Base-by-base conservation (phyloP, 2,888 invertebrate genomes). In the Calliphora vomitoria region DNA sequence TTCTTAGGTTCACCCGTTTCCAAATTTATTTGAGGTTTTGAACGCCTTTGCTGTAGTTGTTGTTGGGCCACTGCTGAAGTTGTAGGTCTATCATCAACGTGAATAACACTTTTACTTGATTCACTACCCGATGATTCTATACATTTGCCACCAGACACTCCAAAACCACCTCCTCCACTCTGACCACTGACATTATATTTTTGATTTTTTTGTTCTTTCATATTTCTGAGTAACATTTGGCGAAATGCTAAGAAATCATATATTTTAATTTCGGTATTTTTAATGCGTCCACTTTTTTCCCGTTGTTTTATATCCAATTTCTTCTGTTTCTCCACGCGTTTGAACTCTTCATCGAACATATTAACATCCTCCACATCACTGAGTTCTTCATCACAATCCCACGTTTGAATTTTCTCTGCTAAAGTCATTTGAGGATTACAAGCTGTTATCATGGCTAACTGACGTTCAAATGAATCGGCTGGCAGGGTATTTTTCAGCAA, bases 351-450 rank as follows among this genome's bases (percentile, higher is more conserved):
- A 53, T 92, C 93, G 58, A 93, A 93, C 5, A 89, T 90, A 25
- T 91, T 90, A 3, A 93, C 92, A 87, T 93, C 93, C 47, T 93
- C 94, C 2, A 93, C 91, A 71, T 91, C 92, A 50, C 92, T 92
- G 4, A 91, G 90, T n/a, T 91, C 92, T 18, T 87, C 72, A 5
- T 90, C 89, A 81, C 90, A 91, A 8, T 91, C 88, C 93, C 93
- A 93, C 1, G 82, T 86, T 0, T 88, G 87, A 0, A 93, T 89
- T 83, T 93, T 93, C 47, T 93, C 93, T 2, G 85, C 89, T 8
- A 91, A 88, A 10, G 91, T 91, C 90, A 93, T 92, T 84, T 92
- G 91, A 0, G 92, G 92, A 78, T 92, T 91, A 18, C 90, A 89
- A 41, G 91, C 90, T 3, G 91, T 90, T 55, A 93, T 90, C 82